A percentile compares a stretch with the other conserved stretches of the same genome.
Conservation (phyloP, 2,113 vertebrate species). For the Genyomyrus donnyi region DNA sequence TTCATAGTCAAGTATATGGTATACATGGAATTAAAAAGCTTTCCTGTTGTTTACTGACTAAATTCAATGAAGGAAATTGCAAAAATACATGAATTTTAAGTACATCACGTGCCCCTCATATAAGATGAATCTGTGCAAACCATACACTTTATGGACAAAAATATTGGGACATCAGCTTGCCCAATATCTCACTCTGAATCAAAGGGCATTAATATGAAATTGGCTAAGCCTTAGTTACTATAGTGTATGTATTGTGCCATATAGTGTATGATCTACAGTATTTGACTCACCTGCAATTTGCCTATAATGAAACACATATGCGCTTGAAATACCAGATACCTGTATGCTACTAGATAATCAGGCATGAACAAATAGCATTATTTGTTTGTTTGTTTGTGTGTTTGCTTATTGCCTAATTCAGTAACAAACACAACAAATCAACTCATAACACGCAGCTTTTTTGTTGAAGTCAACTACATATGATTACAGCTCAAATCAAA, state of each 20-base stretch:
- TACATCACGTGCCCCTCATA: background rate
- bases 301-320: too few relatives aligned
- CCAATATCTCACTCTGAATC: background rate
- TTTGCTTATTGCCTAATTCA: background rate
- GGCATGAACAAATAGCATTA: background rate
- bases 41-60: background rate
- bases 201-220: background rate
- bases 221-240: background rate
- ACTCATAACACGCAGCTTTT: background rate
- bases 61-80: background rate
- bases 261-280: background rate
- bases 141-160: background rate
- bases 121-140: background rate
- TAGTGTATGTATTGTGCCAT: background rate
- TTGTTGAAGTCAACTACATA: background rate
- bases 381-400: background rate
- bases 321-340: background rate
- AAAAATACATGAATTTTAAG: background rate
- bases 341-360: background rate
- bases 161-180: background rate
- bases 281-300: background rate
- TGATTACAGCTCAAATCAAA: background rate
- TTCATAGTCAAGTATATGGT: background rate
- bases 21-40: background rate
- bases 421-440: background rate